These are phyloP conservation scores for Gobio gobio DNA, from an alignment of 2,113 vertebrate genomes.

Conservation along the genomic window DNA sequence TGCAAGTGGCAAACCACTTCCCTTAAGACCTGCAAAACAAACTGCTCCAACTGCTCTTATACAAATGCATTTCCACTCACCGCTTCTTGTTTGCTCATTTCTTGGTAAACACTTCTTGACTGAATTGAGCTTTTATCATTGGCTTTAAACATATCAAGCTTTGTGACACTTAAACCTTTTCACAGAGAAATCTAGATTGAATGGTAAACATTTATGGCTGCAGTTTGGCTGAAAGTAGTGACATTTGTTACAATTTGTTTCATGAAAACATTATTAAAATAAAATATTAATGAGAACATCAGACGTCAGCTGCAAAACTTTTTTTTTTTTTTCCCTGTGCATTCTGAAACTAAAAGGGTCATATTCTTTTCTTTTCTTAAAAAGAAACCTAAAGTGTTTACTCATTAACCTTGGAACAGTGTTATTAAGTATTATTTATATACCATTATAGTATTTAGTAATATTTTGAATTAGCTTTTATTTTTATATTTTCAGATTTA, in stretches of 20 bases:
- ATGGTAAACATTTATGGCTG: no score
- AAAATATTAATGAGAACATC: neutral
- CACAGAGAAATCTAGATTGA: neutral
- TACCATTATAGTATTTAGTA: neutral
- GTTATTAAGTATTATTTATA: neutral
- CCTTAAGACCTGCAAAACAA: slow-evolving; percentile 27
- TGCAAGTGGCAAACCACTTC: slow-evolving; percentile 19
- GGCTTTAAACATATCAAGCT: neutral
- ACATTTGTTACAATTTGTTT: neutral
- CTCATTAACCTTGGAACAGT: neutral
- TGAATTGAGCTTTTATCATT: neutral
- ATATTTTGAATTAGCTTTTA: neutral
- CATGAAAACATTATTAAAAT: no score
- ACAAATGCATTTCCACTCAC: neutral
- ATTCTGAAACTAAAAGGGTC: neutral
- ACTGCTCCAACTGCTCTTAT: neutral
- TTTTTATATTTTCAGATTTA: neutral
- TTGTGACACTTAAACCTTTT: neutral
- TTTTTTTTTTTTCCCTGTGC: neutral
- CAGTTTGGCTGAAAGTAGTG: neutral
- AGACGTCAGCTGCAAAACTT: neutral
- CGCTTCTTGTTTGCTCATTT: neutral
- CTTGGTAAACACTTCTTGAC: neutral
- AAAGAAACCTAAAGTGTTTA: neutral
- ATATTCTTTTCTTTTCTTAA: neutral